A percentile compares a stretch with the other conserved stretches of the same genome.
Evolutionary conservation across 2,113 vertebrate genomes (phyloP).

Genomic region (Leuciscus idus): DNA sequence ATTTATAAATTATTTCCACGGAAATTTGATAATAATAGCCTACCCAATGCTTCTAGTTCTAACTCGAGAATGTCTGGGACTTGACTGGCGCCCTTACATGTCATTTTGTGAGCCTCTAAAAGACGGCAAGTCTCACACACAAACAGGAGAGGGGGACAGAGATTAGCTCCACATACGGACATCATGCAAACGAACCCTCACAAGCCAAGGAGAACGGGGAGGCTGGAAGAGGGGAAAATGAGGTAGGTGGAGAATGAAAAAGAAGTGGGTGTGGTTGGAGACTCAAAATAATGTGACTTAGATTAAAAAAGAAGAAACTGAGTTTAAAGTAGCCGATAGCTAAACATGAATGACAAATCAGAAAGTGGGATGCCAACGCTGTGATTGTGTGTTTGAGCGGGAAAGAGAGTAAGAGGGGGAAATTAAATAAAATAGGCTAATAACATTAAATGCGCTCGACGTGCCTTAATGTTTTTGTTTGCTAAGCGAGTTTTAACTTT

Average conservation of each 20-base stretch:
- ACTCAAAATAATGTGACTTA: neutral
- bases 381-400: neutral
- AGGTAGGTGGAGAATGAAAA: neutral
- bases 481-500: neutral
- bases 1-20: neutral
- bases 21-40: neutral
- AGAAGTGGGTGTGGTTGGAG: neutral
- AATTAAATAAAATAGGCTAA: neutral
- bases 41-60: neutral
- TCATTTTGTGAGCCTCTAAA: slow-evolving; percentile 43
- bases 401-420: neutral
- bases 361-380: neutral
- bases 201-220: neutral
- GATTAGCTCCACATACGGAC: slow-evolving; percentile 14
- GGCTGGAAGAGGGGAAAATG: neutral
- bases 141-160: slow-evolving; percentile 58
- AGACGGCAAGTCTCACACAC: slow-evolving; percentile 42
- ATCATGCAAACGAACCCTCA: neutral
- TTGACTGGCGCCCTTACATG: neutral
- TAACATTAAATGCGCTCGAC: neutral
- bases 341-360: neutral
- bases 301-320: neutral
- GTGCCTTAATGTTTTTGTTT: too few relatives aligned
- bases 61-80: neutral
- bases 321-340: neutral